Conservation (phyloP, 2,888 invertebrate genomes). For the Metacarcinus magister region DNA sequence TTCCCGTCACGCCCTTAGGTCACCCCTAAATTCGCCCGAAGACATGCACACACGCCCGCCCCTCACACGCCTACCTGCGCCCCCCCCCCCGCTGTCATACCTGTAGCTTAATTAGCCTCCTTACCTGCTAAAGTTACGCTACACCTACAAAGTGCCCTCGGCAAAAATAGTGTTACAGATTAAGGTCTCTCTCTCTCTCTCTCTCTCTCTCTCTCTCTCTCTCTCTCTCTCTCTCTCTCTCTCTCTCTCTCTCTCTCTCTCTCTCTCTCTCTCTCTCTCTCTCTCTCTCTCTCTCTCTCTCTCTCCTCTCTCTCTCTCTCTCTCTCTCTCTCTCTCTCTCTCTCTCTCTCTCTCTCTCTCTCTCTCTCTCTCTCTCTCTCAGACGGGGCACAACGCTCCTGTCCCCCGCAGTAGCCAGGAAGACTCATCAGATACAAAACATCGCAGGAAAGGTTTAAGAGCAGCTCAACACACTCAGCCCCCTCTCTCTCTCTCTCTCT, state of each 20-base stretch:
- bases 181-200: not conserved
- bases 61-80: not conserved
- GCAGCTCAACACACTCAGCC: not conserved
- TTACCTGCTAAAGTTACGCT: not conserved
- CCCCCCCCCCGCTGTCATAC: not conserved
- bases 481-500: constrained; percentile 18
- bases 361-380: constrained; percentile 70
- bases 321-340: constrained; percentile 71
- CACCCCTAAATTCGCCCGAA: no score
- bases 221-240: constrained; percentile 69
- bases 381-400: not conserved
- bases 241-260: constrained; percentile 70
- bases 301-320: constrained; percentile 67
- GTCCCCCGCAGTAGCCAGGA: constrained; percentile 49
- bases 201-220: not conserved
- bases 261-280: constrained; percentile 71
- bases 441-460: constrained; percentile 4
- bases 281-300: constrained; percentile 70
- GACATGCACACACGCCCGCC: not conserved
- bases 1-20: not conserved
- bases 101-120: not conserved
- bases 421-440: constrained; percentile 71
- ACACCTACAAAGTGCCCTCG: constrained; percentile 33
- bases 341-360: constrained; percentile 70
- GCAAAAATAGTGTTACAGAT: constrained; percentile 28